phyloP scores from a whole-genome alignment of 2,888 invertebrate species.

The Catonia carolina region DNA sequence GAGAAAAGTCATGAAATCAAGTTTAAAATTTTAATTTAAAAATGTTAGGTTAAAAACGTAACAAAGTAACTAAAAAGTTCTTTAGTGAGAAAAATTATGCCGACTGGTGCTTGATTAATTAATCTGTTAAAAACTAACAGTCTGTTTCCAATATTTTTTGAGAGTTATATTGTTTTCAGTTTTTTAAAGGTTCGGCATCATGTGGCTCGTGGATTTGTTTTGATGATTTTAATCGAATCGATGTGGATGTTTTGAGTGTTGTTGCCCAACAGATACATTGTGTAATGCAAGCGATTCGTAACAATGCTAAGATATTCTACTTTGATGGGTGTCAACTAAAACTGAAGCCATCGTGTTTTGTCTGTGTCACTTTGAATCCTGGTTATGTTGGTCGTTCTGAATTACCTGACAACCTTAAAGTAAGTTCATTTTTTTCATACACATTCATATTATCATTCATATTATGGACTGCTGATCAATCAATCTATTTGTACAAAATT shows the following conservation, averaged over 20 bases:
- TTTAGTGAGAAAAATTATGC: too few relatives aligned
- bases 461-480: too few relatives aligned
- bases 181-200: constrained; percentile 59
- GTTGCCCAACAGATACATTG: constrained; percentile 80
- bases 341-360: constrained; percentile 70
- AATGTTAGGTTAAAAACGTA: too few relatives aligned
- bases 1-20: too few relatives aligned
- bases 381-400: constrained; percentile 77
- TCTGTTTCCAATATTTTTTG: too few relatives aligned
- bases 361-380: constrained; percentile 75
- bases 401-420: constrained; percentile 77
- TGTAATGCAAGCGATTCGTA: constrained; percentile 68
- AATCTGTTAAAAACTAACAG: too few relatives aligned
- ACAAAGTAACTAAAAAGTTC: too few relatives aligned
- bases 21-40: too few relatives aligned
- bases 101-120: too few relatives aligned
- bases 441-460: too few relatives aligned
- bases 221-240: constrained; percentile 81
- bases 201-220: constrained; percentile 86
- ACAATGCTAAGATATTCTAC: constrained; percentile 55
- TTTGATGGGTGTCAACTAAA: constrained; percentile 71
- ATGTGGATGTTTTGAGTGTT: constrained; percentile 76
- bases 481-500: too few relatives aligned
- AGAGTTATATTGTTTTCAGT: constrained; percentile 25
- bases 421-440: constrained; percentile 22